Percentiles rank a stretch among this genome's conserved stretches.
Conservation (phyloP, 2,797 vertebrate species). For the Gambelia wislizenii region DNA sequence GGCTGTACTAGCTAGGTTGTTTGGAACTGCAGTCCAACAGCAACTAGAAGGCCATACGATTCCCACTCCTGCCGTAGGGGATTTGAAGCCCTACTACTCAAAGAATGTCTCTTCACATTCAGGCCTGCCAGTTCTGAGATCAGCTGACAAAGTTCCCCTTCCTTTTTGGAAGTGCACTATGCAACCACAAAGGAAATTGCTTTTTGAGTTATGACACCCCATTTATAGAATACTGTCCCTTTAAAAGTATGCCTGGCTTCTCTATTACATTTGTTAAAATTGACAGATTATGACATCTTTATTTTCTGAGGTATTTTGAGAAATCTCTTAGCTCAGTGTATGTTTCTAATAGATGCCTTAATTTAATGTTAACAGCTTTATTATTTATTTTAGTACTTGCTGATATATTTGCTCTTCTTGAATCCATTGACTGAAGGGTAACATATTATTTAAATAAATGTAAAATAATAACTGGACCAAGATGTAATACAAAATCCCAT, state of each 20-base stretch:
- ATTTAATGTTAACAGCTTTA: neutral
- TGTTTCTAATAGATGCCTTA: neutral
- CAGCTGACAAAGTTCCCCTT: neutral
- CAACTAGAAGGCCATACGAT: no score
- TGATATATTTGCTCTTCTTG: neutral
- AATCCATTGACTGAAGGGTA: neutral
- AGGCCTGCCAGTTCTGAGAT: neutral
- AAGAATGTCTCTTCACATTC: neutral
- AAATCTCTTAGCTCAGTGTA: no score
- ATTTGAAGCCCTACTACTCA: neutral
- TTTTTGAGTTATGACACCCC: neutral
- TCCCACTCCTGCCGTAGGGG: no score
- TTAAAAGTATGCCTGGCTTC: neutral
- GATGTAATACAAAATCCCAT: no score
- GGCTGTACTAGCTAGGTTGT: no score
- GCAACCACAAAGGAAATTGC: neutral
- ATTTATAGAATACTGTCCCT: neutral
- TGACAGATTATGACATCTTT: neutral
- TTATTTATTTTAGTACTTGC: neutral
- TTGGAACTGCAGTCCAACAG: no score
- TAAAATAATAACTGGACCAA: no score
- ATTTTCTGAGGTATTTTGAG: neutral
- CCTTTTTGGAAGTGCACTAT: neutral
- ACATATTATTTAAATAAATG: no score
- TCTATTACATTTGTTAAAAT: neutral